Evolutionary conservation across 2,888 invertebrate species (phyloP).

Genomic region (Archaeoteleia sp.): DNA sequence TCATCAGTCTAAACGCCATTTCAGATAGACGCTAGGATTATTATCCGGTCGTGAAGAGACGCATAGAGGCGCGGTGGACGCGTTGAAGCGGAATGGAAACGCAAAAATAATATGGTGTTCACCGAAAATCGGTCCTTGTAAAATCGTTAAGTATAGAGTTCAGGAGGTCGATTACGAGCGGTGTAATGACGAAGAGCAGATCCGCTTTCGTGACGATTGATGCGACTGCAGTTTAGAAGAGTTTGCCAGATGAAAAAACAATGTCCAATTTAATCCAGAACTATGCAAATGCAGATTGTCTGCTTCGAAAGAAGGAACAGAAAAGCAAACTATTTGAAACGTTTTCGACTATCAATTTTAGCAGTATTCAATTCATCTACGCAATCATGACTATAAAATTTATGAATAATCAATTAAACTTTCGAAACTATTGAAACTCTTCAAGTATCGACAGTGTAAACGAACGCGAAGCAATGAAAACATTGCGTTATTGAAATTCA

Average conservation of each 20-base stretch:
- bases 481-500: too few relatives aligned
- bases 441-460: too few relatives aligned
- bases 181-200: conserved; percentile 47
- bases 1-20: conserved; percentile 72
- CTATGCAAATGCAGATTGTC: too few relatives aligned
- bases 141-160: conserved; percentile 59
- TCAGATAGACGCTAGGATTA: conserved; percentile 66
- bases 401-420: too few relatives aligned
- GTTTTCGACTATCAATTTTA: too few relatives aligned
- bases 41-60: conserved; percentile 52
- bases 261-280: too few relatives aligned
- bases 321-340: too few relatives aligned
- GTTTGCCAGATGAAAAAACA: conserved; percentile 36
- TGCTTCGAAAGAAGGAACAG: too few relatives aligned
- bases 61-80: conserved; percentile 16
- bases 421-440: too few relatives aligned
- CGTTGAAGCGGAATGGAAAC: conserved; percentile 57
- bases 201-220: conserved; percentile 48
- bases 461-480: too few relatives aligned
- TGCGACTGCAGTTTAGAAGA: conserved; percentile 46
- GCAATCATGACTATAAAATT: too few relatives aligned
- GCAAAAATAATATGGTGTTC: conserved; percentile 62
- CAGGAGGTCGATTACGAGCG: conserved; percentile 55
- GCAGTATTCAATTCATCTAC: too few relatives aligned
- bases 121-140: conserved; percentile 58